Evolutionary conservation across 2,113 vertebrate species (phyloP).

Genomic region (Aptenodytes patagonicus): DNA sequence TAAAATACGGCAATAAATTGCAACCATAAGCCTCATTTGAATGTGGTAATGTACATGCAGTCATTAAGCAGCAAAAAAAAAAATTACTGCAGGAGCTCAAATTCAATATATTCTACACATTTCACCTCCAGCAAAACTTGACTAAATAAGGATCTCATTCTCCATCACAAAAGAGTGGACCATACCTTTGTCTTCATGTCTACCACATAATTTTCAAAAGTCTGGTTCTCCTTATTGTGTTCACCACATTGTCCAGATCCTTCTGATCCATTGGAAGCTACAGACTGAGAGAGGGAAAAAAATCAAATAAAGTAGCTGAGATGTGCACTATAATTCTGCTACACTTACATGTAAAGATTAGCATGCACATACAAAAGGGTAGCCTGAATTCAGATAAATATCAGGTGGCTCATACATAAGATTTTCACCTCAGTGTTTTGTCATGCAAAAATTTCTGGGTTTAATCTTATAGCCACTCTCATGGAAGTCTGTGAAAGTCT

Average conservation of each 20-base stretch:
- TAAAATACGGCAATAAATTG: background rate
- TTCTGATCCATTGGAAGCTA: conserved; percentile 63
- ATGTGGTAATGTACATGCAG: background rate
- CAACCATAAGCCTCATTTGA: background rate
- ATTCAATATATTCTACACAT: background rate
- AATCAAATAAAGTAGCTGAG: background rate
- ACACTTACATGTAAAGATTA: background rate
- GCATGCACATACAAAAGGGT: background rate
- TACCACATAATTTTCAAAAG: conserved; percentile 49
- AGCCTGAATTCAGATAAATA: background rate
- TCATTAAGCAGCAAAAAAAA: background rate
- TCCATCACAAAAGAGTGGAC: background rate
- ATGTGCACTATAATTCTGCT: background rate
- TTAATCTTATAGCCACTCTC: background rate
- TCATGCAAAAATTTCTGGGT: background rate
- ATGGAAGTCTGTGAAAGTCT: background rate
- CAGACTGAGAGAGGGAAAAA: conserved; percentile 57
- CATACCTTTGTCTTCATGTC: conserved; percentile 73
- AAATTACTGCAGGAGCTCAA: background rate
- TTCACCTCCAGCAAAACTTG: background rate
- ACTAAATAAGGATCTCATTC: background rate
- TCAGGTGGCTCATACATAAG: background rate
- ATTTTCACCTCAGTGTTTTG: background rate
- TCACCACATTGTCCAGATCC: conserved; percentile 41
- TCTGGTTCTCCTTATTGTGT: conserved; percentile 55